Evolutionary conservation across 1,140 invertebrate species (phyloP), one percentile per base, ranked within the genome.

Genomic region (Neotoxoptera formosana): DNA sequence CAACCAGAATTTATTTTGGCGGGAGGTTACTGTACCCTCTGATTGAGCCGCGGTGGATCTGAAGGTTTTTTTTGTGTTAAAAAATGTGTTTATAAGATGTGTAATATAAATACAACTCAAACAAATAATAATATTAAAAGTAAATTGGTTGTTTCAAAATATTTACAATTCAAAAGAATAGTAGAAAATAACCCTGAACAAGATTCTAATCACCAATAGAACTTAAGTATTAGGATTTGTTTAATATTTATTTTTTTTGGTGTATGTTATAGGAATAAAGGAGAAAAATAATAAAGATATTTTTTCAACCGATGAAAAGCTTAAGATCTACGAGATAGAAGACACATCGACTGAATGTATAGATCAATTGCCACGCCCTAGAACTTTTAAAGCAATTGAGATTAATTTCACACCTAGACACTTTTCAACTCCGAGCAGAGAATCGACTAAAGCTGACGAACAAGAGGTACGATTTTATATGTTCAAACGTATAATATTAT

Each of bases 361-460:
- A 21, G 56, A 95, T 93, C 34, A 67, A 41, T 89, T 96, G 60
- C 97, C 97, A 30, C 95, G 95, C 87, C 95, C 96, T 21, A 96
- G 98, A 95, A 95, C 96, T 94, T 95, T 94, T 90, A 96, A 95
- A 48, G 95, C 95, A 41, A 96, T 98, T 84, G 95, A 96, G 93
- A 96, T 98, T 25, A 96, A 95, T 53, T 98, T 98, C 95, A 98
- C 98, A 2, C 96, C 96, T 23, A 95, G 98, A 93, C 96, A 96
- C 86, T 98, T 98, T 95, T 97, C 97, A 8, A 98, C 98, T 23
- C 98, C 98, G 2, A 96, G 96, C 41, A 95, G 98, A 94, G 98
- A 98, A 95, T 98, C 98, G 14, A 96, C 96, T 93, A 96, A 96
- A 30, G 94, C 95, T 4, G 96, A 97, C 94, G 98, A 98, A 95